These are phyloP conservation scores for Ictalurus punctatus DNA, from an alignment of 2,113 vertebrate genomes.

Conservation along the genomic window DNA sequence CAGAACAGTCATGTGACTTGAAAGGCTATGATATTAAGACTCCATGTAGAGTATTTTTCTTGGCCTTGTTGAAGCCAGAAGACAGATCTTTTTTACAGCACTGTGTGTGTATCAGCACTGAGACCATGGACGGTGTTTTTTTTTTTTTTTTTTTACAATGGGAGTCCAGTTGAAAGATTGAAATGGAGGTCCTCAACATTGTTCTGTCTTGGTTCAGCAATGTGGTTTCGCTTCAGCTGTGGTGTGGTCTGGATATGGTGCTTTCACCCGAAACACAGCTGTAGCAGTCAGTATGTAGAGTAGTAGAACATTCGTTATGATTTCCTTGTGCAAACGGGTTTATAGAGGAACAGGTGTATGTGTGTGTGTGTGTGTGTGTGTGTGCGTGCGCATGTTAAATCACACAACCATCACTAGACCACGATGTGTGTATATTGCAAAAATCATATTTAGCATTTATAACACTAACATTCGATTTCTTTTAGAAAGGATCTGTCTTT, in stretches of 20 bases:
- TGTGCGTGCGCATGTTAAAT: neutral
- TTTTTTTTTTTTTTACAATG: neutral
- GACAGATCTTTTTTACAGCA: constrained; percentile 67
- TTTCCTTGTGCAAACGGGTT: neutral
- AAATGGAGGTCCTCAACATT: neutral
- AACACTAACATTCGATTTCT: neutral
- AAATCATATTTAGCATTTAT: neutral
- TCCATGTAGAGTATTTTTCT: constrained; percentile 32
- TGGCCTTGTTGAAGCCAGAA: constrained; percentile 62
- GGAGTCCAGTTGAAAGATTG: neutral
- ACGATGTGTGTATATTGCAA: neutral
- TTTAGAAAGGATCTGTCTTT: neutral
- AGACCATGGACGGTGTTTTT: neutral
- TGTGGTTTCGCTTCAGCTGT: neutral
- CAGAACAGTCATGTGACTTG: neutral
- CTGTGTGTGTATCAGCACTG: neutral
- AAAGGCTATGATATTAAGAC: neutral
- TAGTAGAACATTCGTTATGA: constrained; percentile 18
- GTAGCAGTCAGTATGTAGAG: constrained; percentile 6
- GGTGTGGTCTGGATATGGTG: neutral
- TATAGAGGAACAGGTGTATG: constrained; percentile 7
- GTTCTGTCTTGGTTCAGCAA: constrained; percentile 5
- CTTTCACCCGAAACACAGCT: neutral
- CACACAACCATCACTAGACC: neutral
- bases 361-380: constrained; percentile 10